Evolutionary conservation across 2,113 vertebrate genomes (phyloP).

Genomic region (Oreocharis arfaki): DNA sequence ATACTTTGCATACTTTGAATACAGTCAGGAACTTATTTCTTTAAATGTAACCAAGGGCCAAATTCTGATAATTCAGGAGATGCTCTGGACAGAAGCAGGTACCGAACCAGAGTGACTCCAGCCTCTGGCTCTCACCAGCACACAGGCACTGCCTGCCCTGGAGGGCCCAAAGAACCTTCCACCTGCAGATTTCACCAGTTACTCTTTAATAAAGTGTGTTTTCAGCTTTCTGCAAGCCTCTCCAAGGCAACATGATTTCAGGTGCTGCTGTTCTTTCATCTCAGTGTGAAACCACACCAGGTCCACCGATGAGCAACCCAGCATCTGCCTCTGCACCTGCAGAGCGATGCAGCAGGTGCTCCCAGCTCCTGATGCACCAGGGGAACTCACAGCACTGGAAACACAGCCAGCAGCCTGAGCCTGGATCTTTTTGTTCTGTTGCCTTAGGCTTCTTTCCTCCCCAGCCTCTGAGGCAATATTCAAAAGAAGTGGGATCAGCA

Average conservation of each 20-base stretch:
- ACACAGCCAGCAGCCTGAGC: background rate
- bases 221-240: background rate
- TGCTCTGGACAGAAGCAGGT: background rate
- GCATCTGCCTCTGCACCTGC: background rate
- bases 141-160: background rate
- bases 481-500: background rate
- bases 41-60: background rate
- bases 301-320: background rate
- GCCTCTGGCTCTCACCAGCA: background rate
- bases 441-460: background rate
- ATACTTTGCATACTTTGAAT: background rate
- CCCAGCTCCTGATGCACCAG: background rate
- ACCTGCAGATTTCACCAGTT: background rate
- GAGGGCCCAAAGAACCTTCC: too few species aligned
- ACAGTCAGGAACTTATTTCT: background rate
- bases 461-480: accelerated
- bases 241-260: background rate
- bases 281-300: background rate
- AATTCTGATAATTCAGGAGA: background rate
- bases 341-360: background rate
- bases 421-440: accelerated
- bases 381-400: background rate
- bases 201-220: background rate
- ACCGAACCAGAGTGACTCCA: background rate
- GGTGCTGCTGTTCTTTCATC: background rate